These are phyloP conservation scores for Nasonia giraulti DNA, from an alignment of 1,140 invertebrate genomes.

Conservation along the genomic window DNA sequence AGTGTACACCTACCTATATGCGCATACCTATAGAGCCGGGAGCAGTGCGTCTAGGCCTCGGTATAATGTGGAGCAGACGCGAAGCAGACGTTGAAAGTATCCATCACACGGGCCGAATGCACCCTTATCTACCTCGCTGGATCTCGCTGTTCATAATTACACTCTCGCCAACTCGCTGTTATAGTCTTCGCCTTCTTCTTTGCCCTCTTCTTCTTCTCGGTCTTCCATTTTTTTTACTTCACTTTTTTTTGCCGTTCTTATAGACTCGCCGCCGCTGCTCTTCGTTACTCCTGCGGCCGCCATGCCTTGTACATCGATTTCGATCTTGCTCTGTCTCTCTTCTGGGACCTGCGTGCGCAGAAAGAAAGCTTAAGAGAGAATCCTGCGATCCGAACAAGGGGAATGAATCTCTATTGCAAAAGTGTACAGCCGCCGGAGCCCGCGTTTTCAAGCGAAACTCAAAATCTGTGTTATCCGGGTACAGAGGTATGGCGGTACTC, in stretches of 20 bases:
- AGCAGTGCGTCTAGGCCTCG: slow-evolving; percentile 53
- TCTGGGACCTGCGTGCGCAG: background rate
- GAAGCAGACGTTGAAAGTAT: slow-evolving; percentile 74
- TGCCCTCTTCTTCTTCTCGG: slow-evolving; percentile 28
- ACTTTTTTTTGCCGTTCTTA: slow-evolving; percentile 55
- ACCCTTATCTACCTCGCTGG: slow-evolving; percentile 70
- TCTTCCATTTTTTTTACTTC: slow-evolving; percentile 37
- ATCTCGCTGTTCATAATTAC: slow-evolving; percentile 66
- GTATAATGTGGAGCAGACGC: slow-evolving; percentile 73
- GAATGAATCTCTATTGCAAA: slow-evolving; percentile 32
- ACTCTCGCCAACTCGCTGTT: slow-evolving; percentile 46
- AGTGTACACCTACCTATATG: background rate
- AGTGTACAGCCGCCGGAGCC: too few species aligned
- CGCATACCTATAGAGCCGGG: slow-evolving; percentile 19
- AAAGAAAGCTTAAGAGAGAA: background rate
- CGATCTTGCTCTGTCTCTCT: slow-evolving; percentile 35
- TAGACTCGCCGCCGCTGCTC: slow-evolving; percentile 56
- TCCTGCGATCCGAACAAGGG: background rate
- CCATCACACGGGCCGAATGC: slow-evolving; percentile 67
- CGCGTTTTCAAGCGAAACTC: background rate
- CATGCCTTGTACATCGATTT: slow-evolving; percentile 41
- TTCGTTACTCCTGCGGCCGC: slow-evolving; percentile 53
- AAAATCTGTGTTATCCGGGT: slow-evolving; percentile 29
- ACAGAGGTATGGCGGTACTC: too few species aligned
- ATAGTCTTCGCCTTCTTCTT: slow-evolving; percentile 18